phyloP scores from a whole-genome alignment of 2,888 invertebrate species.

The Hemicrepidius hirtus region DNA sequence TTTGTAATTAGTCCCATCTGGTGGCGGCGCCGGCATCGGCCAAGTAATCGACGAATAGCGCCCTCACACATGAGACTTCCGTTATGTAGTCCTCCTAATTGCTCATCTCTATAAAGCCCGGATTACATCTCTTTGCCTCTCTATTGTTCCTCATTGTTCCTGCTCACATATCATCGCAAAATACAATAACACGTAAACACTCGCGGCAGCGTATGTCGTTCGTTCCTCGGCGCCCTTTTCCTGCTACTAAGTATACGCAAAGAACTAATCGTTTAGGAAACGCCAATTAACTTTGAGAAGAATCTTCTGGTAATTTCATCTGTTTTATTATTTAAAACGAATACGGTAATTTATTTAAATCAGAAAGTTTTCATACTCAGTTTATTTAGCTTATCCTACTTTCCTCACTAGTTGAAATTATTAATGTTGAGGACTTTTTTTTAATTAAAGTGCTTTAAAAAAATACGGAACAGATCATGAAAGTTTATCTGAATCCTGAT shows the following conservation, averaged over 20 bases:
- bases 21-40: constrained; percentile 69
- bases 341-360: too few relatives aligned
- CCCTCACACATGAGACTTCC: constrained; percentile 72
- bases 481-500: too few relatives aligned
- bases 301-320: too few relatives aligned
- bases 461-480: too few relatives aligned
- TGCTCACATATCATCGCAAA: constrained; percentile 48
- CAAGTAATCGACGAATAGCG: constrained; percentile 71
- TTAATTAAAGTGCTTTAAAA: too few relatives aligned
- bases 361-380: too few relatives aligned
- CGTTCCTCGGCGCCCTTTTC: constrained; percentile 47
- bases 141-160: constrained; percentile 48
- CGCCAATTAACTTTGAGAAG: constrained; percentile 45
- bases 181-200: constrained; percentile 47
- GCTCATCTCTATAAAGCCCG: constrained; percentile 70
- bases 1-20: constrained; percentile 73
- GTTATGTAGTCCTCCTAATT: constrained; percentile 69
- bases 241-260: constrained; percentile 43
- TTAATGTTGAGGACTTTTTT: too few relatives aligned
- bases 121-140: constrained; percentile 63
- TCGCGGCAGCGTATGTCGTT: constrained; percentile 34
- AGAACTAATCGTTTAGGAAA: constrained; percentile 44
- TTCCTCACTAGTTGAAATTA: too few relatives aligned
- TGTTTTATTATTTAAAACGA: too few relatives aligned
- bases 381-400: too few relatives aligned